phyloP scores from a whole-genome alignment of 1,140 invertebrate genomes.

The Gryon sp. region DNA sequence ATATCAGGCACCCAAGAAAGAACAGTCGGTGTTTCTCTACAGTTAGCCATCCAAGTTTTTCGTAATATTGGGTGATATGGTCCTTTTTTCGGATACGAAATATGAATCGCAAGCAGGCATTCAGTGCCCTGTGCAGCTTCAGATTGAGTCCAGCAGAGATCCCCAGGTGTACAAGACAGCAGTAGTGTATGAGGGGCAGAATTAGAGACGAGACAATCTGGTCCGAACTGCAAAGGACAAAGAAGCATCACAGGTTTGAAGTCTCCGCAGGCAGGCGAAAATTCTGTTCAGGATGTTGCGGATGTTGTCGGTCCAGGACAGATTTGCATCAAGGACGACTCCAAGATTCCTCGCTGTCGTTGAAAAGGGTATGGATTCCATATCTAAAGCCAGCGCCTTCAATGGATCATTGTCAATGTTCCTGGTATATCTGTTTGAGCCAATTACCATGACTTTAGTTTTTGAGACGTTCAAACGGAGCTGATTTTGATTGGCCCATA shows the following conservation, averaged over 20 bases:
- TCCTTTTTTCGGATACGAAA: neutral
- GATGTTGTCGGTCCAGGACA: too few species aligned
- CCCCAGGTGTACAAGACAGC: neutral
- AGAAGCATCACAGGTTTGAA: neutral
- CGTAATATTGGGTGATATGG: neutral
- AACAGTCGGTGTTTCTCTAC: neutral
- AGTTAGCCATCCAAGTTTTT: slow-evolving; percentile 5
- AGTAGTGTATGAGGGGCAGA: slow-evolving; percentile 1
- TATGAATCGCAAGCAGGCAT: neutral
- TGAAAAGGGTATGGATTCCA: too few species aligned
- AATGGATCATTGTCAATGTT: too few species aligned
- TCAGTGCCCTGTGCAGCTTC: neutral
- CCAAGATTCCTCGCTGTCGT: too few species aligned
- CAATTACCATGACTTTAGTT: too few species aligned
- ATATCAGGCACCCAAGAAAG: neutral
- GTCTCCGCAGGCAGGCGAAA: neutral
- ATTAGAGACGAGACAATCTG: neutral
- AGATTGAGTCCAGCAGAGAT: neutral
- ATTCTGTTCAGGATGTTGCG: neutral
- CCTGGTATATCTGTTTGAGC: too few species aligned
- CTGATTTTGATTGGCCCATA: too few species aligned
- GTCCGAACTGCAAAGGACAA: neutral
- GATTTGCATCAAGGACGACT: too few species aligned
- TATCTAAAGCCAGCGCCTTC: too few species aligned
- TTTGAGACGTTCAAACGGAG: too few species aligned